A percentile compares a stretch with the other conserved stretches of the same genome.
These are phyloP conservation scores for Eugnorisma glareosa DNA, from an alignment of 2,888 invertebrate genomes.

Conservation along the genomic window DNA sequence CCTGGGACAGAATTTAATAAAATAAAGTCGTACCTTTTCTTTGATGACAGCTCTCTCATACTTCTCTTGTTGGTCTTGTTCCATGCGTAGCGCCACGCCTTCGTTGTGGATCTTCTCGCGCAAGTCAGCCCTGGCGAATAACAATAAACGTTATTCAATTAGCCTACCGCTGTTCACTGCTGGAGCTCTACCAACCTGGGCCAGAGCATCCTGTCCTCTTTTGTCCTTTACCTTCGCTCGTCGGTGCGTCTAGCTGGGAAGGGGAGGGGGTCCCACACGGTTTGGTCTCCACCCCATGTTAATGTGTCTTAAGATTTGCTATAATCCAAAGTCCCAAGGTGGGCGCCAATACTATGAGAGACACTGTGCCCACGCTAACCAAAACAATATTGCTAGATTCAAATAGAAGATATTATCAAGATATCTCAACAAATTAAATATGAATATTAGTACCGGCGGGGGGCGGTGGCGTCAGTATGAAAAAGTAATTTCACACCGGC, in stretches of 20 bases:
- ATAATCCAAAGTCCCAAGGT: neutral
- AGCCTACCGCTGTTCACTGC: neutral
- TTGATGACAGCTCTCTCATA: slow-evolving; percentile 88
- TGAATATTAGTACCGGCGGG: neutral
- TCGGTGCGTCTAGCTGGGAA: too few relatives aligned
- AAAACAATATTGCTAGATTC: neutral
- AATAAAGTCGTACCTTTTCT: slow-evolving; percentile 78
- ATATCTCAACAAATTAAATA: too few relatives aligned
- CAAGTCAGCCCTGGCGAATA: slow-evolving; percentile 84
- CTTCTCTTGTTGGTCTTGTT: slow-evolving; percentile 90
- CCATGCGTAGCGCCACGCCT: slow-evolving; percentile 91
- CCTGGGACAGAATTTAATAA: neutral
- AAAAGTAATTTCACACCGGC: neutral
- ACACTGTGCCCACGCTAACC: neutral
- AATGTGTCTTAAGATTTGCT: neutral
- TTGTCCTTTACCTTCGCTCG: neutral
- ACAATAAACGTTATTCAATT: neutral
- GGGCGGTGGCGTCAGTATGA: too few relatives aligned
- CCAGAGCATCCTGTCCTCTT: neutral
- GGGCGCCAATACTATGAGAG: neutral
- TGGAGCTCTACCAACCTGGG: neutral
- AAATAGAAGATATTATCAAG: too few relatives aligned
- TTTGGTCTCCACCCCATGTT: too few relatives aligned
- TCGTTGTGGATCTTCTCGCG: slow-evolving; percentile 92
- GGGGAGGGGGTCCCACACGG: too few relatives aligned